Conservation (phyloP, 92 coral and sea anemone genomes). For the Plumapathes pennacea region DNA sequence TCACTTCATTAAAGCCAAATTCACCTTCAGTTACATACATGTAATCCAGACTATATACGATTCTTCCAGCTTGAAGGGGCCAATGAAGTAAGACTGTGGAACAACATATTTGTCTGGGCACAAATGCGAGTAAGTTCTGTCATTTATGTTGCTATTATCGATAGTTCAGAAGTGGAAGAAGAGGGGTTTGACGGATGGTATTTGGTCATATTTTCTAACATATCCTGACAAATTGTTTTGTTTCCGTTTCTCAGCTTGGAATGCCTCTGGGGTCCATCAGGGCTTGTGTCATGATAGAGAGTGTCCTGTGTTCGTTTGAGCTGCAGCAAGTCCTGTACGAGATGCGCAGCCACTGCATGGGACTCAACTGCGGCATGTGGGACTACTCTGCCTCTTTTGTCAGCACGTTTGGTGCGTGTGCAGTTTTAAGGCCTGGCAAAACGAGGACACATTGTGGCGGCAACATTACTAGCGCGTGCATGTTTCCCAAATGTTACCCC, state of each 20-base stretch:
- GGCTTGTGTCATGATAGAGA: slow-evolving; percentile 78
- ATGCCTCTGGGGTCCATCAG: slow-evolving; percentile 69
- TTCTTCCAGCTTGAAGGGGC: slow-evolving; percentile 61
- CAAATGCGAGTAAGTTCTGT: slow-evolving; percentile 45
- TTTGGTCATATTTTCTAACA: neutral
- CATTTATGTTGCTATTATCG: neutral
- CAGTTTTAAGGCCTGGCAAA: neutral
- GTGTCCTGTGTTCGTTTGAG: slow-evolving; percentile 69
- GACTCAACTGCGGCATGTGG: slow-evolving; percentile 92
- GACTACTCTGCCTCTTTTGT: slow-evolving; percentile 85
- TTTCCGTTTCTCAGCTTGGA: slow-evolving; percentile 45
- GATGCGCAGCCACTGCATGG: slow-evolving; percentile 69
- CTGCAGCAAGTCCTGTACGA: slow-evolving; percentile 74
- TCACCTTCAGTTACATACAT: neutral
- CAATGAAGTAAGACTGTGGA: slow-evolving; percentile 77
- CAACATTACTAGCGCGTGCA: neutral
- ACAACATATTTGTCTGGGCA: slow-evolving; percentile 67
- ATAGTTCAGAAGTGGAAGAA: neutral
- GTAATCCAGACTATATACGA: neutral
- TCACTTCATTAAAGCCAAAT: neutral
- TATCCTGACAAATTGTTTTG: neutral
- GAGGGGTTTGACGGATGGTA: neutral
- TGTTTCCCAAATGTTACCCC: no score
- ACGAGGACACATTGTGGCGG: neutral
- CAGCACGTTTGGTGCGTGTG: slow-evolving; percentile 68